A percentile compares a stretch with the other conserved stretches of the same genome.
These are phyloP conservation scores for Vespertilio murinus DNA, from an alignment of 2,797 vertebrate genomes.

Conservation along the genomic window DNA sequence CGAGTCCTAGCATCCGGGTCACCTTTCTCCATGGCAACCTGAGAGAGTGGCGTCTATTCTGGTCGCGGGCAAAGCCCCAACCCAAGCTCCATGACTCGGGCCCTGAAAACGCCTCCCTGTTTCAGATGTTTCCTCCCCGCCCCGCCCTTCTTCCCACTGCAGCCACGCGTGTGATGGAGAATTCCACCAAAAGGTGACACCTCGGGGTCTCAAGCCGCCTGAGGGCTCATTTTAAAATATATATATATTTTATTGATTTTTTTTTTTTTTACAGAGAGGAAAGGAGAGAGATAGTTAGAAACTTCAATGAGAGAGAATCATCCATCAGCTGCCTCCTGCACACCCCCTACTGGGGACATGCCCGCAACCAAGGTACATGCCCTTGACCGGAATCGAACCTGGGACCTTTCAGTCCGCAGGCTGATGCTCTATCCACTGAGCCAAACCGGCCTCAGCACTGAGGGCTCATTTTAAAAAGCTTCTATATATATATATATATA, in stretches of 20 bases:
- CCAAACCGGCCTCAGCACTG: no score
- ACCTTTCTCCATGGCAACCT: background rate
- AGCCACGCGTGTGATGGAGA: background rate
- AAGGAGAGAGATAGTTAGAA: no score
- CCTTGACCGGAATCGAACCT: no score
- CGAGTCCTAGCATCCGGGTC: background rate
- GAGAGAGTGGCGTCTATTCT: background rate
- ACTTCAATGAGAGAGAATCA: no score
- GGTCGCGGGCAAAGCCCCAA: background rate
- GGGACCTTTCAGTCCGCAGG: no score
- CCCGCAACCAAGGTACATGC: no score
- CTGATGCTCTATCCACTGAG: no score
- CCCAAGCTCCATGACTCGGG: background rate
- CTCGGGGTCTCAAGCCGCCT: background rate
- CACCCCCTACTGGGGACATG: no score
- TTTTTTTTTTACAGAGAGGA: no score
- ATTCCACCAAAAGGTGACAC: background rate
- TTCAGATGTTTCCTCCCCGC: background rate
- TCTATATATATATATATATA: no score
- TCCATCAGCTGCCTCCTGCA: no score
- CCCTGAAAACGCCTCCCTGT: background rate
- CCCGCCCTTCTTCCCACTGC: background rate
- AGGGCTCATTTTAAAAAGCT: background rate
- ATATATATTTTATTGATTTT: no score
- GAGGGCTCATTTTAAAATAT: background rate